Evolutionary conservation across 2,888 invertebrate species (phyloP), one percentile per base, ranked within the genome.

Genomic region (Sarcophaga caerulescens): DNA sequence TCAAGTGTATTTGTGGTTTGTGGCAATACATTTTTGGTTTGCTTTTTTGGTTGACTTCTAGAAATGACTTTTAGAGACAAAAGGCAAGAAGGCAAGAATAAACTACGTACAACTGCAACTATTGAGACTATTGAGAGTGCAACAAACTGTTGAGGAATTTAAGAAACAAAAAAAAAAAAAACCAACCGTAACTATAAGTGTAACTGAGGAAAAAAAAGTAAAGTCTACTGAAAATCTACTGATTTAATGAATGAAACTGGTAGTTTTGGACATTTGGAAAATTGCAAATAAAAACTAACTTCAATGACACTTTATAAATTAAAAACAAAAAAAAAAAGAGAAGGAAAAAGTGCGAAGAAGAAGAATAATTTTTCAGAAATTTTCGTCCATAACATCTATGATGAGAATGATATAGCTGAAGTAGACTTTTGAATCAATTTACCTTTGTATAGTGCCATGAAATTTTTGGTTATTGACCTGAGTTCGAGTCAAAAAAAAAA

Each of bases 221-320:
- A 45, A 47, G 35, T 35, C 35, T 35, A 10, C 35, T 35, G 35
- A 66, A 21, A 69, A 62, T 21, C 2, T 11, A 57, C 45, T 57
- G 23, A 68, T 45, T 75, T 57, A 71, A 65, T 69, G n/a, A 81
- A 74, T 35, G 57, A 59, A 62, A 52, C 14, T 1, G 6, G 25
- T 45, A 66, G 17, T 4, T 45, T 14, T 59, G n/a, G 10, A 63
- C 69, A 78, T 66, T 62, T 65, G 69, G 57, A 76, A 66, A 70
- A 70, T 66, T 75, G 47, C 66, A 52, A 52, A 52, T 5, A 14
- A 12, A 52, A 17, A 10, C 35, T 57, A 78, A 82, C 45, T 80
- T 76, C 73, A 25, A 80, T 83, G 80, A 80, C 59, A 80, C 80
- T 85, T 77, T 44, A 76, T 17, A 71, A 21, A 14, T 21, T 63